Conservation (phyloP, 2,113 vertebrate genomes). For the Rattus norvegicus region DNA sequence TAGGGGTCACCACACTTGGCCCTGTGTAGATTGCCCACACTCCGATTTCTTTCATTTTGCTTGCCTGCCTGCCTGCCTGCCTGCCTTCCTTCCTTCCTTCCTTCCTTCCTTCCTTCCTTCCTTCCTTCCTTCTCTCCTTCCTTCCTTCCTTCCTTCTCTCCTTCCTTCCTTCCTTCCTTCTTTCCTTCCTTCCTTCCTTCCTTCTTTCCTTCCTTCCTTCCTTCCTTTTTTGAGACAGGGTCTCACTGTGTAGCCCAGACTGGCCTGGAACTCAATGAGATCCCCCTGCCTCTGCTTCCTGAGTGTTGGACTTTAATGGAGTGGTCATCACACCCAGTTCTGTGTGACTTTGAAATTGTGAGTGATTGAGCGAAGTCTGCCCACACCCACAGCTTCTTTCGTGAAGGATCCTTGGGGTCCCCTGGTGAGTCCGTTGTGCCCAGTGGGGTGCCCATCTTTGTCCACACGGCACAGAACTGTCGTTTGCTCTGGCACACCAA, state of each 20-base stretch:
- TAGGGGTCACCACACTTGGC: neutral
- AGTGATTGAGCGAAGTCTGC: neutral
- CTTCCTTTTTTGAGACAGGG: neutral
- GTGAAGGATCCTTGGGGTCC: neutral
- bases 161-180: neutral
- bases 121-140: neutral
- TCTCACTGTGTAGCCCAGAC: neutral
- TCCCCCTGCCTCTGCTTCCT: neutral
- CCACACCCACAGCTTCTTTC: neutral
- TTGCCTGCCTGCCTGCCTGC: too few relatives aligned
- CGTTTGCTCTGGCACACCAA: neutral
- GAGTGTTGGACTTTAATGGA: neutral
- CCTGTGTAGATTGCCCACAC: neutral
- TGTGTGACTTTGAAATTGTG: neutral
- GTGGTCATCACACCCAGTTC: neutral
- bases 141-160: too few relatives aligned
- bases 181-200: neutral
- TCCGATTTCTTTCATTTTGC: too few relatives aligned
- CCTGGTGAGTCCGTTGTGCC: neutral
- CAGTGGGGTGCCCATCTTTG: neutral
- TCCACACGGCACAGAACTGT: too few relatives aligned
- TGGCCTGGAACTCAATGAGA: neutral
- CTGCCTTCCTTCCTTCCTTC: neutral
- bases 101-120: too few relatives aligned
- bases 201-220: too few relatives aligned